Evolutionary conservation across 1,140 invertebrate genomes (phyloP).

Genomic region (Philotrypesis tridentata): DNA sequence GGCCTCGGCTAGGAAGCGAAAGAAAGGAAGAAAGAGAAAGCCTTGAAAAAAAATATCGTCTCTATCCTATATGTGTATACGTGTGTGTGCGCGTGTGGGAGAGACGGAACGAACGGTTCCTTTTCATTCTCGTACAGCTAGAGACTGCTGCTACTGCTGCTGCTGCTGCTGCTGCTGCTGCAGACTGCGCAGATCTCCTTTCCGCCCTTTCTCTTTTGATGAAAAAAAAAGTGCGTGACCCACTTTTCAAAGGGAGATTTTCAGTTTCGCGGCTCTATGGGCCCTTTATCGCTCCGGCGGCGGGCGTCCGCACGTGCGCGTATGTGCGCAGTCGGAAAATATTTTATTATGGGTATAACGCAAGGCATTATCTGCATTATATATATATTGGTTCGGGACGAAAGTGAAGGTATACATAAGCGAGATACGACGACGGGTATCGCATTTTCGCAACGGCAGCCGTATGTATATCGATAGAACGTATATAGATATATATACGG

Average conservation of each 20-base stretch:
- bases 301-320: no score
- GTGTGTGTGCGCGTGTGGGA: not conserved
- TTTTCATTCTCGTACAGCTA: not conserved
- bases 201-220: slow-evolving; percentile 13
- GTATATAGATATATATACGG: no score
- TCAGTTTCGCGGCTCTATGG: slow-evolving; percentile 1
- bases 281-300: no score
- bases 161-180: no score
- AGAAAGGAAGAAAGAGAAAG: slow-evolving; percentile 41
- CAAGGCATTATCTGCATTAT: no score
- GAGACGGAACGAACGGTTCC: slow-evolving; percentile 3
- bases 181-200: slow-evolving; percentile 14
- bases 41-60: slow-evolving; percentile 50
- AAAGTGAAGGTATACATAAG: not conserved
- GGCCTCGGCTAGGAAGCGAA: slow-evolving; percentile 11
- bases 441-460: not conserved
- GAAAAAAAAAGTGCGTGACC: slow-evolving; percentile 38
- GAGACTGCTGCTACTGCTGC: not conserved
- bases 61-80: not conserved
- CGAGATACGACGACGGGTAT: not conserved
- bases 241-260: slow-evolving; percentile 18
- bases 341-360: no score
- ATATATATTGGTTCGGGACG: no score
- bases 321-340: no score
- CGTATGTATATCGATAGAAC: no score